Evolutionary conservation across 2,888 invertebrate species (phyloP).

Genomic region (Pediacus dermestoides): DNA sequence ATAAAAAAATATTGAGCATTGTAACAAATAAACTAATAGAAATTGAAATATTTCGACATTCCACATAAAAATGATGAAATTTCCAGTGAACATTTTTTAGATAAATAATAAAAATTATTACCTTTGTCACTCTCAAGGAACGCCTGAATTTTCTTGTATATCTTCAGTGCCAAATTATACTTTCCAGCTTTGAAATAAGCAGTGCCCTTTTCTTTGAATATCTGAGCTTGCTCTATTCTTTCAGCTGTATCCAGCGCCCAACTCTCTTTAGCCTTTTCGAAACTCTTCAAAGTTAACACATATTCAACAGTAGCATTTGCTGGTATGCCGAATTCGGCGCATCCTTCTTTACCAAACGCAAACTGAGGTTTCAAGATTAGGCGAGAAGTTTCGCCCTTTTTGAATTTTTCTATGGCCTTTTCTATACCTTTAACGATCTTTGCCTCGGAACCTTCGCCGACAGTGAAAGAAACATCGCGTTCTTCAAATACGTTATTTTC

Average conservation of each 20-base stretch:
- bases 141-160: slow-evolving; percentile 76
- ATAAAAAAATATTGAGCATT: background rate
- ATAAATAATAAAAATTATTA: slow-evolving; percentile 29
- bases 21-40: slow-evolving; percentile 7
- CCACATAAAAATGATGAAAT: background rate
- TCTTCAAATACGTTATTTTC: slow-evolving; percentile 72
- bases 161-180: slow-evolving; percentile 73
- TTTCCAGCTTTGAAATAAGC: slow-evolving; percentile 81
- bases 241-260: slow-evolving; percentile 81
- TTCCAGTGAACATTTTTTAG: background rate
- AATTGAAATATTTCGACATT: slow-evolving; percentile 4
- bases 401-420: slow-evolving; percentile 75
- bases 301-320: slow-evolving; percentile 76
- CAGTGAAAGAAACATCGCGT: slow-evolving; percentile 72
- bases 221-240: slow-evolving; percentile 75
- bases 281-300: slow-evolving; percentile 73
- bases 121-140: slow-evolving; percentile 59
- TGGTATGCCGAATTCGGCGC: slow-evolving; percentile 69
- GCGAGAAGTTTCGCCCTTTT: slow-evolving; percentile 72
- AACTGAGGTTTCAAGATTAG: slow-evolving; percentile 72
- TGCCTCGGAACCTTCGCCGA: slow-evolving; percentile 80
- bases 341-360: slow-evolving; percentile 74
- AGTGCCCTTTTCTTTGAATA: slow-evolving; percentile 88
- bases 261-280: slow-evolving; percentile 77
- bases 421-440: slow-evolving; percentile 81